Percentiles rank a stretch among this genome's conserved stretches.
phyloP scores from a whole-genome alignment of 2,113 vertebrate species.

The Zosterops borbonicus region DNA sequence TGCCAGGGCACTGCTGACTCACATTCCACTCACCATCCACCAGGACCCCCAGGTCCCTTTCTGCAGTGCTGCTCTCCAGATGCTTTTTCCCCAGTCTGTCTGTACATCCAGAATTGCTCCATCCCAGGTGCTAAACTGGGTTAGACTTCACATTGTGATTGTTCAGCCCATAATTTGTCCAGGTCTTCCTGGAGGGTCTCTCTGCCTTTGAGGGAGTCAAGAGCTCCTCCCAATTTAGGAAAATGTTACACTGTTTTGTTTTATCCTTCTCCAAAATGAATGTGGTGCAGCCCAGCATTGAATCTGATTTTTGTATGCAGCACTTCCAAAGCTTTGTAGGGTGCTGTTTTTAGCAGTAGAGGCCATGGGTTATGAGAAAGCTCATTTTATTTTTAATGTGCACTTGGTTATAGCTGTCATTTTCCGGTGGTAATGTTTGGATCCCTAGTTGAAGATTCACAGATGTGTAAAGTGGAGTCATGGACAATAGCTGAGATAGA shows the following conservation, averaged over 20 bases:
- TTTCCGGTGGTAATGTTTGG: not conserved
- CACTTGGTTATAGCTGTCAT: not conserved
- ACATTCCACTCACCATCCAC: rapidly evolving
- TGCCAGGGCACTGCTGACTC: not conserved
- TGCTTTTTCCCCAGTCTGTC: not conserved
- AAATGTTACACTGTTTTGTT: not conserved
- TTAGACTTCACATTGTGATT: not conserved
- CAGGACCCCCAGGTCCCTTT: not conserved
- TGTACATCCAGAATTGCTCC: not conserved
- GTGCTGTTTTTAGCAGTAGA: not conserved
- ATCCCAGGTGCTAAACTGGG: not conserved
- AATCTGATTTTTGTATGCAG: not conserved
- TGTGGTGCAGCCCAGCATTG: not conserved
- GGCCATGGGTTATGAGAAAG: not conserved
- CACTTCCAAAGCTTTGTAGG: not conserved
- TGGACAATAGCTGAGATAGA: not conserved
- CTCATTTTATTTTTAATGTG: not conserved
- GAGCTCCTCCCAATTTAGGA: not conserved
- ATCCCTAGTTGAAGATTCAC: not conserved
- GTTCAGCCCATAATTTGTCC: not conserved
- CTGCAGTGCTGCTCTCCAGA: not conserved
- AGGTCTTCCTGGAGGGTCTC: not conserved
- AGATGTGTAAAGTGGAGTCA: not conserved
- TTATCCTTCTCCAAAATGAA: not conserved
- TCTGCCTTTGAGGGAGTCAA: not conserved